Evolutionary conservation across 2,888 invertebrate genomes (phyloP), one percentile per base, ranked within the genome.

Genomic region (Ophioninae sp.): DNA sequence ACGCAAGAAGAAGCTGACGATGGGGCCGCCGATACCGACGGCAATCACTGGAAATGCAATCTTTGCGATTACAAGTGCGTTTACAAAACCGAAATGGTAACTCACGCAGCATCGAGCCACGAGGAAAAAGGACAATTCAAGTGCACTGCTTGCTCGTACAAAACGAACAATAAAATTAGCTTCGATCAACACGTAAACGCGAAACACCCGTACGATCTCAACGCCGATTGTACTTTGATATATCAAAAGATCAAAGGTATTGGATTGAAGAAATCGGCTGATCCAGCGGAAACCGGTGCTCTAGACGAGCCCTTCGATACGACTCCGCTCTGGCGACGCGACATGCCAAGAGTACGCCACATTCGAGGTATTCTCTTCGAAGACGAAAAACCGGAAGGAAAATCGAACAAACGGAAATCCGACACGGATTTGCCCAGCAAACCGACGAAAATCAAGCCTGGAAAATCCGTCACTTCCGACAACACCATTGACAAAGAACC

Each of bases 1-100:
- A 9, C 88, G 44, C 90, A 90, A 85, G 86, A 92, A 82, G 91
- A 88, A 51, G 78, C 85, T 0, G 90, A 91, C 9, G 90, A 91
- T 2, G 89, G 90, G 39, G 71, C 87, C n/a, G 81, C 89, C 51
- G 87, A 89, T 88, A 79, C 88, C 13, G 94, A 95, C 86, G 90
- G 94, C 9, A 95, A 95, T 87, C 94, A 95, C 1, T 96, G 96
- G 96, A 95, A 95, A 80, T 97, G 97, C 88, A 95, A 95, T 20
- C 90, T 96, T 41, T 97, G 97, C 88, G 94, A 95, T 69, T 95
- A 94, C 87, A 94, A 94, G 79, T 95, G 94, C 85, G 93, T 94
- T 83, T 94, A 95, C 0, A 94, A 95, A 37, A 93, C 94, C 0
- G 95, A 95, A 67, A 95, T 96, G 51, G 93, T 93, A 0, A 93